A percentile compares a stretch with the other conserved stretches of the same genome.
phyloP scores from a whole-genome alignment of 1,140 invertebrate species.

The Cydia fagiglandana region DNA sequence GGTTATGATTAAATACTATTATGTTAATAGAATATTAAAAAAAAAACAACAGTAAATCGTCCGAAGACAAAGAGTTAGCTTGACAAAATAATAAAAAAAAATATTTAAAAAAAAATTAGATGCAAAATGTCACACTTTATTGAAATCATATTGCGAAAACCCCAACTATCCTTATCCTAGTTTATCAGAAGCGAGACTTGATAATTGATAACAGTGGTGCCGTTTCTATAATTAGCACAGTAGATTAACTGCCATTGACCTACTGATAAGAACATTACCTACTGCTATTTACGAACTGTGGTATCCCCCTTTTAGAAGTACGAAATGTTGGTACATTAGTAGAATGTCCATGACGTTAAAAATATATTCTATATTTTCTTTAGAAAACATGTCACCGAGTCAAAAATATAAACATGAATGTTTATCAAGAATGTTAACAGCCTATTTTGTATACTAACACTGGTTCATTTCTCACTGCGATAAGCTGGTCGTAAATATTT shows the following conservation, averaged over 20 bases:
- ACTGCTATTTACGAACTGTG: neutral
- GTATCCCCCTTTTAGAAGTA: neutral
- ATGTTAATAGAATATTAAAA: too few species aligned
- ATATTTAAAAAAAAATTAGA: too few species aligned
- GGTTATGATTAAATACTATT: too few species aligned
- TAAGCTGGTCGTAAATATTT: constrained; percentile 30
- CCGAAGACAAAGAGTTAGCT: too few species aligned
- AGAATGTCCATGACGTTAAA: neutral
- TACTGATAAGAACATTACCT: constrained; percentile 19
- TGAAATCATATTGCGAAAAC: neutral
- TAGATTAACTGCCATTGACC: constrained; percentile 15
- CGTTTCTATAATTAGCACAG: constrained; percentile 11
- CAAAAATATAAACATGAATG: neutral
- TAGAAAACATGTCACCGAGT: neutral
- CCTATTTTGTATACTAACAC: neutral
- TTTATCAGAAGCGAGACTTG: constrained; percentile 3
- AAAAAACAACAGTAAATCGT: too few species aligned
- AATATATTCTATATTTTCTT: neutral
- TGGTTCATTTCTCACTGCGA: constrained; percentile 7
- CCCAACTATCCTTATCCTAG: neutral
- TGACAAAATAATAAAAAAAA: neutral
- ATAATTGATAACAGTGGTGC: constrained; percentile 9
- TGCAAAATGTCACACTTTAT: neutral
- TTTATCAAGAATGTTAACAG: constrained; percentile 3
- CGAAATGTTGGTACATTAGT: neutral